Base-by-base conservation (phyloP, 2,888 invertebrate genomes). In the Drosophila monieri region DNA sequence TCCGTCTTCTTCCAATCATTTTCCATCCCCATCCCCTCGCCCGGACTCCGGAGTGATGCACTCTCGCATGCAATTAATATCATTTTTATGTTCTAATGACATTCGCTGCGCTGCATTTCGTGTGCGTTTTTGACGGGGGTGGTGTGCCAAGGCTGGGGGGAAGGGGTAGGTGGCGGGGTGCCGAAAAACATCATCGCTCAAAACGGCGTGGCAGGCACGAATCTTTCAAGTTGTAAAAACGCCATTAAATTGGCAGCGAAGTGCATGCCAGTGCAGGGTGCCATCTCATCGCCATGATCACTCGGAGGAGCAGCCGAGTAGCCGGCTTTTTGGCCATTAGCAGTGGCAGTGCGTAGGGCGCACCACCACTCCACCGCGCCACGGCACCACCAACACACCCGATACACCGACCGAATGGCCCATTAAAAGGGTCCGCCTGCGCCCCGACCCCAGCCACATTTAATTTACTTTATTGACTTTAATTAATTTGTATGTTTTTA, bases 221-320 rank as follows among this genome's bases (percentile, higher is more conserved):
- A 89, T 88, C 88, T 88, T 83, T 77, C 80, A 85, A 88, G 90
- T 87, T 89, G 86, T 90, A 90, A 90, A 90, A 90, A 90, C 78
- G 89, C 89, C 86, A 90, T 90, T 90, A 90, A 90, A 90, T 90
- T 89, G 86, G 85, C 89, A 88, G 85, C 75, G 76, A 84, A 83
- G 86, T 85, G 88, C 80, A 78, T 74, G 78, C 75, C 73, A 68
- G 70, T 60, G 46, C 52, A 43, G 48, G 43, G 48, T 32, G 32
- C 32, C 32, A 32, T 39, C 15, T 14, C 41, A 58, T 54, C 43
- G 35, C 71, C 67, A 77, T 74, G 81, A 83, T 86, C 81, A 74
- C 73, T 84, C 84, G 76, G 68, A 72, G 53, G 18, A 48, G 37
- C 15, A 35, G 21, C 39, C 9, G 18, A 41, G 39, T 41, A 65